Evolutionary conservation across 2,797 vertebrate species (phyloP).

Genomic region (Enteromius thamalakanensis): DNA sequence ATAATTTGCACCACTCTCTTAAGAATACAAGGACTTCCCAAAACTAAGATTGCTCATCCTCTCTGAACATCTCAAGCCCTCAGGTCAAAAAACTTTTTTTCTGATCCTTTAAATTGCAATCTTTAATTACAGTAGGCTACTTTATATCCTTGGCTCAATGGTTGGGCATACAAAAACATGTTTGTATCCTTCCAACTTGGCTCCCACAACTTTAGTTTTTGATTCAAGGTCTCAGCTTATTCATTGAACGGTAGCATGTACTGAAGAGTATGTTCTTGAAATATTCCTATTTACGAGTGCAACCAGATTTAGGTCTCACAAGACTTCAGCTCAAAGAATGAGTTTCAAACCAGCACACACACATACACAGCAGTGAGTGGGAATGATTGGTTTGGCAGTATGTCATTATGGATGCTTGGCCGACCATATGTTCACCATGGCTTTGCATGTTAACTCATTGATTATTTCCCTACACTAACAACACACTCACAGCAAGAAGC

Average conservation of each 20-base stretch:
- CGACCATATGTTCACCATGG: slow-evolving; percentile 43
- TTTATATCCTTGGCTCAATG: slow-evolving; percentile 43
- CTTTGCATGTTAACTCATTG: slow-evolving; percentile 44
- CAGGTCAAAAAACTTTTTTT: neutral
- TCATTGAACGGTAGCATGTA: slow-evolving; percentile 30
- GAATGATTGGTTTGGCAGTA: slow-evolving; percentile 41
- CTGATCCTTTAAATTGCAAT: slow-evolving; percentile 3
- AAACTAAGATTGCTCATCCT: neutral
- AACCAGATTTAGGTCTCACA: slow-evolving; percentile 40
- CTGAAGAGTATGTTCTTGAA: slow-evolving; percentile 33
- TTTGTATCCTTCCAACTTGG: slow-evolving; percentile 45
- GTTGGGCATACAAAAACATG: slow-evolving; percentile 35
- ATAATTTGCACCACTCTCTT: neutral
- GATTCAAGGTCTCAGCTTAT: slow-evolving; percentile 23
- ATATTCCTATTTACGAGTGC: slow-evolving; percentile 48
- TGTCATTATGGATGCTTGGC: slow-evolving; percentile 30
- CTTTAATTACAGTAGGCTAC: neutral
- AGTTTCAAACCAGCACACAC: slow-evolving; percentile 10
- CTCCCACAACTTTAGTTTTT: slow-evolving; percentile 14
- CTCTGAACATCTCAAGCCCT: neutral
- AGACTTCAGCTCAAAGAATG: slow-evolving; percentile 37
- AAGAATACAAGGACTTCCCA: slow-evolving; percentile 14
- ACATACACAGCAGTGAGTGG: slow-evolving; percentile 33
- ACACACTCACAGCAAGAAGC: slow-evolving; percentile 38
- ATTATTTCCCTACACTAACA: slow-evolving; percentile 38